phyloP scores from a whole-genome alignment of 30 jellyfish, hydroid and myxozoan genomes.

The Pelagia noctiluca region DNA sequence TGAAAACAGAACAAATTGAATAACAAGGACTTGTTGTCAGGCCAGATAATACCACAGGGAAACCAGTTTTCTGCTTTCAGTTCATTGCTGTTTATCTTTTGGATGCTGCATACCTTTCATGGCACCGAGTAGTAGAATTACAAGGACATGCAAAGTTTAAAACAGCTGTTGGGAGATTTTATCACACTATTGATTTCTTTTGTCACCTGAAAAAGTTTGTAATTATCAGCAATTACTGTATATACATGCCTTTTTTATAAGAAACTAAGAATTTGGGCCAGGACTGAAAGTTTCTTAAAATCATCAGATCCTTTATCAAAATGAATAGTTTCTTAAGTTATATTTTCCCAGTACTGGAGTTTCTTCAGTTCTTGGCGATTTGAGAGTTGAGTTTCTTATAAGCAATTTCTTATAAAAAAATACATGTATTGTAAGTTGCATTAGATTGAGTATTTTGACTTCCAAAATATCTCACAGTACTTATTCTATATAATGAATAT shows the following conservation, averaged over 20 bases:
- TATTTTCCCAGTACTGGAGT: too few relatives aligned
- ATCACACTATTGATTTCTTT: slow-evolving; percentile 1
- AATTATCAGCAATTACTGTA: not conserved
- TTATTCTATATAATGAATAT: not conserved
- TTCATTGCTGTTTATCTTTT: slow-evolving; percentile 1
- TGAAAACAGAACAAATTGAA: slow-evolving; percentile 1
- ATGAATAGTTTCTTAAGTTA: too few relatives aligned
- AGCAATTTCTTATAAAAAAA: too few relatives aligned
- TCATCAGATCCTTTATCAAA: not conserved
- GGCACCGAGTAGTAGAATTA: slow-evolving; percentile 2
- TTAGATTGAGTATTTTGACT: slow-evolving; percentile 1
- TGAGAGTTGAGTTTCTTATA: too few relatives aligned
- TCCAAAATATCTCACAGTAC: slow-evolving; percentile 3
- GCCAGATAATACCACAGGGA: slow-evolving; percentile 6
- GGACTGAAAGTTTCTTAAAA: slow-evolving; percentile 2
- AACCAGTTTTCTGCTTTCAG: too few relatives aligned
- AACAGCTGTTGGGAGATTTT: slow-evolving; percentile 1
- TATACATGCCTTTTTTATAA: too few relatives aligned
- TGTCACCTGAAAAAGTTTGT: slow-evolving; percentile 1
- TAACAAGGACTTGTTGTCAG: slow-evolving; percentile 5
- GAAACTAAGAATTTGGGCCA: too few relatives aligned
- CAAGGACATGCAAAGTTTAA: slow-evolving; percentile 3
- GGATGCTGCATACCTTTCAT: slow-evolving; percentile 1
- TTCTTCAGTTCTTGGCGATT: too few relatives aligned
- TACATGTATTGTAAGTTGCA: slow-evolving; percentile 2